phyloP scores from a whole-genome alignment of 2,888 invertebrate genomes.

The Lepetodrilus schrolli region DNA sequence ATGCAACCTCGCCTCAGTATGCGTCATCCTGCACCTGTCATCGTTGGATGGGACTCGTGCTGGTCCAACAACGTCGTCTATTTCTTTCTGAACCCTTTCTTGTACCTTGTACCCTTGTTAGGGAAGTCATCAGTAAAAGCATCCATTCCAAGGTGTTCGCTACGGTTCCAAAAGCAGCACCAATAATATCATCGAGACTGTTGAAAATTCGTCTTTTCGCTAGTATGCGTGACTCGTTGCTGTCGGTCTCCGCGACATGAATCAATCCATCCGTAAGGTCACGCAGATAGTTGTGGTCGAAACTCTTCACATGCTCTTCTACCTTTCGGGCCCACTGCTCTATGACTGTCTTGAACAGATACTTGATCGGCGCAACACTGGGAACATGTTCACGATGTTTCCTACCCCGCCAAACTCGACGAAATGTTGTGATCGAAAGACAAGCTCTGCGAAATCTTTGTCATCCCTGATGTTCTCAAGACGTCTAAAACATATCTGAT shows the following conservation, averaged over 20 bases:
- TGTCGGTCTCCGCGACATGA: slow-evolving; percentile 16
- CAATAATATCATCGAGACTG: slow-evolving; percentile 43
- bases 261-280: slow-evolving; percentile 56
- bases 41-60: slow-evolving; percentile 36
- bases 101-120: slow-evolving; percentile 51
- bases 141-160: slow-evolving; percentile 47
- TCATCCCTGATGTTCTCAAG: slow-evolving; percentile 37
- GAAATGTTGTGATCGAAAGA: slow-evolving; percentile 24
- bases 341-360: neutral
- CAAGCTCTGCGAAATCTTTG: slow-evolving; percentile 23
- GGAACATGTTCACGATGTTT: slow-evolving; percentile 50
- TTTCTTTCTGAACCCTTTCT: slow-evolving; percentile 49
- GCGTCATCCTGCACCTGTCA: slow-evolving; percentile 43
- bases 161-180: slow-evolving; percentile 57
- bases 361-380: slow-evolving; percentile 38
- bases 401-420: slow-evolving; percentile 39
- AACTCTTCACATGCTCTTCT: slow-evolving; percentile 43
- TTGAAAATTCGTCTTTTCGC: neutral
- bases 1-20: slow-evolving; percentile 47
- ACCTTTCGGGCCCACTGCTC: slow-evolving; percentile 12
- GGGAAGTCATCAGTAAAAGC: slow-evolving; percentile 45
- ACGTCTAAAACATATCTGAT: slow-evolving; percentile 43
- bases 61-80: slow-evolving; percentile 48
- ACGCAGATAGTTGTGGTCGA: slow-evolving; percentile 37
- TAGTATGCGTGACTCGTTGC: neutral